Evolutionary conservation across 2,888 invertebrate species (phyloP), one percentile per base, ranked within the genome.

Genomic region (Sphaeridia pumilis): DNA sequence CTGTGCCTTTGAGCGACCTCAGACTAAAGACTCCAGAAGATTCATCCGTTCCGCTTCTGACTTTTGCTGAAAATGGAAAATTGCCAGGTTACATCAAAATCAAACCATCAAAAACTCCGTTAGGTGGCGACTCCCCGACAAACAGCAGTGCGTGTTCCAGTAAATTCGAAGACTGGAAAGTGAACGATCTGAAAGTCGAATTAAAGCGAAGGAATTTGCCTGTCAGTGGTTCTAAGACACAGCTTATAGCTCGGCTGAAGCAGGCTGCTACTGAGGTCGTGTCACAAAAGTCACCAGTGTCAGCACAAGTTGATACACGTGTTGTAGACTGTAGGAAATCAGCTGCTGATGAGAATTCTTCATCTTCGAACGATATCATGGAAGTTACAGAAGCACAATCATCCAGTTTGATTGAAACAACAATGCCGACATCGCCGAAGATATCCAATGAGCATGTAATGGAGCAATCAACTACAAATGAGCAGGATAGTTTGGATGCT

Each of bases 201-300:
- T 78, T 94, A 66, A 95, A 94, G 71, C 84, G 87, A 54, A 80
- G 95, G 46, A 93, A 86, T 71, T 74, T 97, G 56, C 89, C 94
- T 4, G 95, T 97, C 1, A 94, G 94, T 12, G 95, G 95, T 0
- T 84, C 94, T 0, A 97, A 97, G 69, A 90, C 93, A 7, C 90
- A 93, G 69, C 74, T 97, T 38, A 86, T 97, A 54, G 93, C 95
- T 69, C 79, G 95, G 38, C 74, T 95, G 52, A 84, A 86, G 38
- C 43, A 52, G 12, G 57, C 63, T 7, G 45, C 46, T 24, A 26
- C 46, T 28, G 38, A 24, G 17, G 43, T 50, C n/a, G n/a, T n/a
- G n/a, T n/a, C n/a, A n/a, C n/a, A n/a, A n/a, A n/a, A n/a, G n/a
- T n/a, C n/a, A n/a, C n/a, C n/a, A n/a, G n/a, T n/a, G n/a, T n/a